These are phyloP conservation scores for Embiotoca jacksoni DNA, from an alignment of 2,113 vertebrate genomes.

Conservation along the genomic window DNA sequence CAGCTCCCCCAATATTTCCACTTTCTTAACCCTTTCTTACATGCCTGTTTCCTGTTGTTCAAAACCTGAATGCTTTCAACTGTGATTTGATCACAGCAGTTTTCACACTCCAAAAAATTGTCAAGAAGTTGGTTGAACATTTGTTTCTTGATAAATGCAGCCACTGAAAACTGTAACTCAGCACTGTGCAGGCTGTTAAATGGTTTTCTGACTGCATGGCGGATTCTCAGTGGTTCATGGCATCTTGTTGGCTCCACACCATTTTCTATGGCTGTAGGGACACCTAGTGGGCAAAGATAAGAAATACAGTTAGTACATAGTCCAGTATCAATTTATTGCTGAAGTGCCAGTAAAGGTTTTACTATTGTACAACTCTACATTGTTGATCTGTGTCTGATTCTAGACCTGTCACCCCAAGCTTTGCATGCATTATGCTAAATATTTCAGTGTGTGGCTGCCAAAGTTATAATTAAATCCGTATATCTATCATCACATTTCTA, in stretches of 20 bases:
- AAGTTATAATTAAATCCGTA: too few species aligned
- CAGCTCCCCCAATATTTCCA: background rate
- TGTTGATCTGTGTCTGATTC: too few species aligned
- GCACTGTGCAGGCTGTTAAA: conserved; percentile 6
- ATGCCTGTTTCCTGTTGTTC: background rate
- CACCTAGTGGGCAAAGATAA: conserved; percentile 72
- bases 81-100: background rate
- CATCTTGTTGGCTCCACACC: background rate
- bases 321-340: too few species aligned
- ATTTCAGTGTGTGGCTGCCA: too few species aligned
- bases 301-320: conserved; percentile 37
- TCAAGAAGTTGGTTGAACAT: background rate
- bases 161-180: conserved; percentile 6
- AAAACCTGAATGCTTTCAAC: background rate
- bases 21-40: background rate
- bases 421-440: too few species aligned
- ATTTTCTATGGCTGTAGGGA: conserved; percentile 58
- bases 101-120: background rate
- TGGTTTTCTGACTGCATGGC: conserved; percentile 1
- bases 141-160: conserved; percentile 3
- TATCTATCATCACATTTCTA: too few species aligned
- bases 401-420: too few species aligned
- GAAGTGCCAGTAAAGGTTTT: too few species aligned
- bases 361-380: too few species aligned
- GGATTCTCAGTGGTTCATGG: conserved; percentile 26